These are phyloP conservation scores for Benitochromis conjunctus DNA, from an alignment of 2,113 vertebrate genomes.

Conservation along the genomic window DNA sequence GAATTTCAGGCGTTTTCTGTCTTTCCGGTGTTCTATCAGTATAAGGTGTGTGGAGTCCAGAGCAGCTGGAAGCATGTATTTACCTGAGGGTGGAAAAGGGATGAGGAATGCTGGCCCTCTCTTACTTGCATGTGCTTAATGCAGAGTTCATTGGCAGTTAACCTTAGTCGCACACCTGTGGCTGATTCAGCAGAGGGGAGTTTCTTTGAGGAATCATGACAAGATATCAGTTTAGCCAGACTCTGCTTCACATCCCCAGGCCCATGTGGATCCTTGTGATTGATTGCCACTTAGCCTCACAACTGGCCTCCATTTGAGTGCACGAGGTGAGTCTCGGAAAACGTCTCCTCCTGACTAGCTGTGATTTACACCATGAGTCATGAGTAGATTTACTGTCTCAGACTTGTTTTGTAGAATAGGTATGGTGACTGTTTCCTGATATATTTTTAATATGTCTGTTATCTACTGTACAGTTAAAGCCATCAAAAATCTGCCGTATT, in stretches of 20 bases:
- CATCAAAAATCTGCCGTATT: background rate
- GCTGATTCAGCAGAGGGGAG: background rate
- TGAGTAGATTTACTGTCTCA: background rate
- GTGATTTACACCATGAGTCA: slow-evolving; percentile 19
- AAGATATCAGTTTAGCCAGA: slow-evolving; percentile 20
- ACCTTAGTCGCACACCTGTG: slow-evolving; percentile 26
- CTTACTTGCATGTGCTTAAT: background rate
- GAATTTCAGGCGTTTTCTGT: slow-evolving; percentile 3
- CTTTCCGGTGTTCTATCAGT: background rate
- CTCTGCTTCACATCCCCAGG: slow-evolving; percentile 14
- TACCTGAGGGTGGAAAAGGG: slow-evolving; percentile 8
- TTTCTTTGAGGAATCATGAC: slow-evolving; percentile 34
- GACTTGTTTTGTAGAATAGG: background rate
- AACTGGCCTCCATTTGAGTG: slow-evolving; percentile 4
- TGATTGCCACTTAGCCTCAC: slow-evolving; percentile 45
- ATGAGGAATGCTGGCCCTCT: background rate
- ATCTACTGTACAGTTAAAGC: background rate
- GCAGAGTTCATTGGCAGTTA: background rate
- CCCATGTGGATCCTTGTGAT: slow-evolving; percentile 21
- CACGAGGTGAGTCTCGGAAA: slow-evolving; percentile 28
- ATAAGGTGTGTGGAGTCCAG: slow-evolving; percentile 8
- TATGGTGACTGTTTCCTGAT: background rate
- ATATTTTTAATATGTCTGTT: background rate
- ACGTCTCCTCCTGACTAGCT: background rate
- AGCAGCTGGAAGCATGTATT: slow-evolving; percentile 29